Evolutionary conservation across 2,113 vertebrate species (phyloP).

Genomic region (Orientallactaga bullata): DNA sequence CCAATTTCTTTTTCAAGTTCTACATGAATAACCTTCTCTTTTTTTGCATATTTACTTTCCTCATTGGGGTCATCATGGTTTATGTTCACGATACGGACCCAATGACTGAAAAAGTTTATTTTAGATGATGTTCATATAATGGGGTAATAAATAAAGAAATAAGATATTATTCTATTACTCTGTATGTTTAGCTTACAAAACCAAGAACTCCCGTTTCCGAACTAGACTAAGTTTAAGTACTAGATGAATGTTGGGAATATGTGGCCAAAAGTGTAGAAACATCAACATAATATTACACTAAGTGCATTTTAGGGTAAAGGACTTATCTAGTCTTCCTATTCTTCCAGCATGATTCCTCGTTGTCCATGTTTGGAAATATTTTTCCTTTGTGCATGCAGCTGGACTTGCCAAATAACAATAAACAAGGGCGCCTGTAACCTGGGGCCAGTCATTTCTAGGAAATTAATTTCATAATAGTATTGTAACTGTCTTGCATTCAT

Average conservation of each 20-base stretch:
- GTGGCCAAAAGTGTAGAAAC: background rate
- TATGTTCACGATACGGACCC: background rate
- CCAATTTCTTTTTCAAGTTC: background rate
- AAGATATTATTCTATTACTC: background rate
- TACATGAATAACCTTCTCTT: no score
- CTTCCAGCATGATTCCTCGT: background rate
- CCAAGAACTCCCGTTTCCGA: background rate
- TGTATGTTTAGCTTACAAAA: background rate
- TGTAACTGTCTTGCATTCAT: background rate
- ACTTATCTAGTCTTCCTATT: background rate
- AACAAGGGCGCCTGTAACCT: slow-evolving; percentile 44
- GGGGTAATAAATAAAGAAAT: background rate
- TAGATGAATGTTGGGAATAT: background rate
- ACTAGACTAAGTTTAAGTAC: background rate
- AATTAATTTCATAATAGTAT: slow-evolving; percentile 65
- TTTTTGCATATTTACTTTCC: background rate
- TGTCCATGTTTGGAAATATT: background rate
- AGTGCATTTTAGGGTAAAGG: background rate
- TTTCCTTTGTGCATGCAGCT: background rate
- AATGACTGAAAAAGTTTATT: background rate
- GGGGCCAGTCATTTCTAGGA: slow-evolving; percentile 45
- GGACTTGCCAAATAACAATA: background rate
- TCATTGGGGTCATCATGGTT: background rate
- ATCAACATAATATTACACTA: background rate
- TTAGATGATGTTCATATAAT: background rate